Base-by-base conservation (phyloP, 1,140 invertebrate species). In the Bombus terrestris region DNA sequence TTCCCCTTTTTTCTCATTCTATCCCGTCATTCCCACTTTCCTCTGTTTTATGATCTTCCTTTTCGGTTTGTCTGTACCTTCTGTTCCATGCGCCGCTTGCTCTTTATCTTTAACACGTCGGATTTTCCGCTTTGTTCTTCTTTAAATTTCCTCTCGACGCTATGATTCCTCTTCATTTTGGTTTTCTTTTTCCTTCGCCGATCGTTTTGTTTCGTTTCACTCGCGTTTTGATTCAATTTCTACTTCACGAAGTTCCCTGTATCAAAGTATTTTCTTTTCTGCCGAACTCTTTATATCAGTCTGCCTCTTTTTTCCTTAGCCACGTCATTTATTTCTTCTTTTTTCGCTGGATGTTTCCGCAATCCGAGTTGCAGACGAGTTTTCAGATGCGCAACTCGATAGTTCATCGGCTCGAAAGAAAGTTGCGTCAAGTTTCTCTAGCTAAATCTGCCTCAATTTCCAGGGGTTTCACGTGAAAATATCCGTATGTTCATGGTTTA, bases 301-400 rank as follows among this genome's bases (percentile, higher is more conserved):
- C 18, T 8, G 18, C 22, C 47, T 6, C 47, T 2, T 53, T 22
- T 53, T 53, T 53, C 47, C 47, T 53, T 22, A 53, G 18, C 47
- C 47, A 22, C 18, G 47, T 43, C 76, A 10, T 15, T 64, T 64
- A n/a, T 32, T 32, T 15, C 13, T 89, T 88, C 79, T 66, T 28
- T 86, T 90, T 90, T 91, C 84, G 89, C 74, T 74, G 79, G 47
- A 53, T 82, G 57, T 25, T 62, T 62, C 81, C 78, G 89, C 93
- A 94, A 95, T 95, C 93, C 92, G 90, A 95, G 93, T 94, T 95
- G 92, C 84, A 92, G 90, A 95, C 94, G 93, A 94, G 94, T 94
- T 95, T 93, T 91, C 89, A 87, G 91, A 89, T 82, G 85, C 28
- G 88, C 81, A 85, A 83, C 83, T 89, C 83, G 86, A 89, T 89